Base-by-base conservation (phyloP, 2,888 invertebrate species). In the Leptura quadrifasciata region DNA sequence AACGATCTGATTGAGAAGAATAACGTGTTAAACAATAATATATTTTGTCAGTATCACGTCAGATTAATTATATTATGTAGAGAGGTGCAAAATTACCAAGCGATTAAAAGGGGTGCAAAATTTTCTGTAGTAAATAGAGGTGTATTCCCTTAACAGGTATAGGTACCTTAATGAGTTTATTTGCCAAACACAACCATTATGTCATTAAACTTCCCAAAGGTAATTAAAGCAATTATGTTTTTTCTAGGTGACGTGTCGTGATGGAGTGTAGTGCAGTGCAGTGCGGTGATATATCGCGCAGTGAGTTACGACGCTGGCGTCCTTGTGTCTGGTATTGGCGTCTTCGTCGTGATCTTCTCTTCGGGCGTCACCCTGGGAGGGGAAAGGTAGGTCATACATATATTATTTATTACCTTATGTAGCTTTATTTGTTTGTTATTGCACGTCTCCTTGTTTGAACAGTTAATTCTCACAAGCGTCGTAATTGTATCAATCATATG, bases 301-400 rank as follows among this genome's bases (percentile, higher is more conserved):
- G 86, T 85, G 85, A 83, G 84, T 78, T 81, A 82, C 83, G 84
- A 82, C 84, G 84, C 76, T 76, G 87, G 86, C 87, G 87, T 87
- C 87, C 84, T 83, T 84, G 84, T 83, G 86, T 86, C 85, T 85
- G 83, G 83, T 82, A 83, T 82, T 83, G 84, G 85, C 85, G 84
- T 83, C 84, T 83, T 81, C 84, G 81, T 77, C 85, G 81, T 81
- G 82, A 80, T 81, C 81, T 76, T 75, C 80, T 80, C 76, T 78
- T 80, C 82, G 81, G 82, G 82, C 83, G 83, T 84, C 84, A 80
- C 71, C 71, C 71, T 61, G 61, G 71, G 61, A 60, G 71, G 71
- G 71, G 71, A 71, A 70, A 71, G 71, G 71, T 71, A 71, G 61
- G 71, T 71, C 52, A 60, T 52, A 8, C 52, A 10, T 65, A 24